Percentiles rank a stretch among this genome's conserved stretches.
Conservation (phyloP, 1,140 invertebrate species). For the Neoseiulus cucumeris region DNA sequence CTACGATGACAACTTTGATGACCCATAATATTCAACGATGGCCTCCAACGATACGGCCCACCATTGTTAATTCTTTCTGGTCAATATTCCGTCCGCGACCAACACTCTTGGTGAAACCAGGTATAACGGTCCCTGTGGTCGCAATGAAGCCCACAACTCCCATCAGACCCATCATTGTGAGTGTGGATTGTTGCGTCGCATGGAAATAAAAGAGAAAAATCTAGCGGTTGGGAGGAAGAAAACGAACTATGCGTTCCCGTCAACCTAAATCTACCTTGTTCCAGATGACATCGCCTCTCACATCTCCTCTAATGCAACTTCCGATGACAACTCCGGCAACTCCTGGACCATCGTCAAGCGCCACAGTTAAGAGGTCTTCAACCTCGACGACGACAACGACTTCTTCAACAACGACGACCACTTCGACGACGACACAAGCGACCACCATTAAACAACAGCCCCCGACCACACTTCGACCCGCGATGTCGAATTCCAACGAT, state of each 20-base stretch:
- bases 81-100: constrained; percentile 1
- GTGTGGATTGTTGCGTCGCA: no score
- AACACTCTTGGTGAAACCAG: not conserved
- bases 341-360: not conserved
- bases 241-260: no score
- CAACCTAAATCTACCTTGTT: no score
- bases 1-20: constrained; percentile 9
- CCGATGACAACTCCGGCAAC: not conserved
- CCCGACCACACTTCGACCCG: not conserved
- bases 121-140: not conserved
- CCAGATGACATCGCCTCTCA: not conserved
- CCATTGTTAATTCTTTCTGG: constrained; percentile 9
- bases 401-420: constrained; percentile 20
- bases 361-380: constrained; percentile 18
- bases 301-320: not conserved
- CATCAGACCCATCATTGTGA: not conserved
- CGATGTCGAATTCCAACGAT: not conserved
- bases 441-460: constrained; percentile 10
- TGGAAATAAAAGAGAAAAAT: no score
- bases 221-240: no score
- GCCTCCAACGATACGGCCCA: constrained; percentile 3
- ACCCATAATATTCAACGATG: not conserved
- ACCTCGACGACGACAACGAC: constrained; percentile 22
- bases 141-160: not conserved
- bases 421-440: constrained; percentile 18